Percentiles rank a stretch among this genome's conserved stretches.
These are phyloP conservation scores for Dendrocincla fuliginosa DNA, from an alignment of 2,797 vertebrate genomes.

Conservation along the genomic window DNA sequence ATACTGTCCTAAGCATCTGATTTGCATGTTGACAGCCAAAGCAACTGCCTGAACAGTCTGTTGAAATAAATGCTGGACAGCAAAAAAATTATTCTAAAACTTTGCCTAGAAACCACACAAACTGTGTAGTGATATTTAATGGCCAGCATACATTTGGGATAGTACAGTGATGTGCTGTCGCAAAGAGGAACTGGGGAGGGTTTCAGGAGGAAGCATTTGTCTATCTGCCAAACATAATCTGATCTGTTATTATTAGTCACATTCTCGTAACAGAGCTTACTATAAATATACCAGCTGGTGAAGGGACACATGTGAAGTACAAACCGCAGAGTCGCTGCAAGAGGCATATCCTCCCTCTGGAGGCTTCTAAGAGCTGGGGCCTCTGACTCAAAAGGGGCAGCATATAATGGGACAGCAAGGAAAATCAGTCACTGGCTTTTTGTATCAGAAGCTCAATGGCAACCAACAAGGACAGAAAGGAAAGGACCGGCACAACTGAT, in stretches of 20 bases:
- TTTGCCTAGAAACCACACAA: not conserved
- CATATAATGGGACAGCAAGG: not conserved
- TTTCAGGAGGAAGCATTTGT: not conserved
- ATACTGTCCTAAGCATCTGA: not conserved
- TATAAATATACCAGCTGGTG: constrained; percentile 18
- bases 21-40: not conserved
- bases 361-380: not conserved
- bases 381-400: not conserved
- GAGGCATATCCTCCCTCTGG: not conserved
- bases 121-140: not conserved
- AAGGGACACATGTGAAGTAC: not conserved
- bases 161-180: not conserved
- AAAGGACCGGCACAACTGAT: not conserved
- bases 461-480: not conserved
- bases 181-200: not conserved
- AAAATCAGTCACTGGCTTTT: not conserved
- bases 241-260: constrained; percentile 20
- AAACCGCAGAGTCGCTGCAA: not conserved
- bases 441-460: not conserved
- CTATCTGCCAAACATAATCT: not conserved
- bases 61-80: not conserved
- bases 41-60: not conserved
- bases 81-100: not conserved
- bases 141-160: not conserved
- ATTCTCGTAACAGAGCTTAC: not conserved